phyloP scores from a whole-genome alignment of 2,113 vertebrate genomes.

The Tamias sibiricus region DNA sequence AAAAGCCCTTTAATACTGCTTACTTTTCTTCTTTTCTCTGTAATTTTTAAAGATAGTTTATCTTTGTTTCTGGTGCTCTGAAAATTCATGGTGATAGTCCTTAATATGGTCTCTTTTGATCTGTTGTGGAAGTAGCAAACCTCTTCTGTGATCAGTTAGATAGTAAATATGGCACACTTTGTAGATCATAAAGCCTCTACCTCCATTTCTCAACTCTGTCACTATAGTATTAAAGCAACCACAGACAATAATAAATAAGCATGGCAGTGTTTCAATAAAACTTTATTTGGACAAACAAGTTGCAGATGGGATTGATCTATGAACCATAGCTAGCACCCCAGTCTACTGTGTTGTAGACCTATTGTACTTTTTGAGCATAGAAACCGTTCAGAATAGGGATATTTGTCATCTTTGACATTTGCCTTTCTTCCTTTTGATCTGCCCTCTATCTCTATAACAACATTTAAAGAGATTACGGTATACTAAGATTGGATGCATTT shows the following conservation, averaged over 20 bases:
- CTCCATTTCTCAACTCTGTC: neutral
- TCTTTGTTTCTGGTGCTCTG: neutral
- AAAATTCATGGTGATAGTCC: neutral
- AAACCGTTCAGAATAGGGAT: neutral
- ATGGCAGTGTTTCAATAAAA: neutral
- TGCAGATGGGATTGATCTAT: fast-evolving
- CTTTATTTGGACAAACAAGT: neutral
- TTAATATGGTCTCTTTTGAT: neutral
- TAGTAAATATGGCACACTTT: neutral
- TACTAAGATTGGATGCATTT: neutral
- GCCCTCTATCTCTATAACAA: neutral
- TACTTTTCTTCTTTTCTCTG: neutral
- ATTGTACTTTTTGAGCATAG: neutral
- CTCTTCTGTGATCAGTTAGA: neutral
- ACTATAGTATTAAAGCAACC: neutral
- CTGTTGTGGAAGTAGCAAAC: neutral
- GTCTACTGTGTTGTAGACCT: neutral
- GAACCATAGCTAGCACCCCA: neutral
- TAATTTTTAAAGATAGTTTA: neutral
- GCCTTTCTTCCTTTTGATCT: neutral
- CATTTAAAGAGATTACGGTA: neutral
- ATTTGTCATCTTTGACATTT: neutral
- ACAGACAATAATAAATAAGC: neutral
- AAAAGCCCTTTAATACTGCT: neutral
- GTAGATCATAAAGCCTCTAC: neutral